Conservation (phyloP, 2,113 vertebrate genomes). For the Erythrolamprus reginae region DNA sequence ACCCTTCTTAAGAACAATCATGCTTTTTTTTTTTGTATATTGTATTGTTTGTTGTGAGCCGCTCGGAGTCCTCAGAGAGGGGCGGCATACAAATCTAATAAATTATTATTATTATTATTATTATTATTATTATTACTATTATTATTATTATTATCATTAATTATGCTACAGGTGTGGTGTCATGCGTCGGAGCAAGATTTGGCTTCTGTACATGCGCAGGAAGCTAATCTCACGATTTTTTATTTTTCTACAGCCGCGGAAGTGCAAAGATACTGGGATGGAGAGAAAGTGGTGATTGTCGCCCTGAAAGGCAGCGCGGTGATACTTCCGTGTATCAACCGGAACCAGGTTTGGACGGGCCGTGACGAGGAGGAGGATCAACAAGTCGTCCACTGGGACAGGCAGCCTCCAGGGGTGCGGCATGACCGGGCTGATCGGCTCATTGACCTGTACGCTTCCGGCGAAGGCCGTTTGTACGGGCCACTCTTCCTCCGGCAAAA, state of each 20-base stretch:
- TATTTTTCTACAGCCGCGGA: conserved; percentile 67
- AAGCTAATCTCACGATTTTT: too few relatives aligned
- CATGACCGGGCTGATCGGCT: conserved; percentile 89
- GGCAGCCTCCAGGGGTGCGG: conserved; percentile 79
- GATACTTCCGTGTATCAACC: conserved; percentile 82
- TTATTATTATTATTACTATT: too few relatives aligned
- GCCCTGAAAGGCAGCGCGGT: conserved; percentile 72
- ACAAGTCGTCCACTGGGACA: conserved; percentile 95
- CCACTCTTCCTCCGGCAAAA: conserved; percentile 79
- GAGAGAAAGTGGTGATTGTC: conserved; percentile 83
- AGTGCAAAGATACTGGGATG: conserved; percentile 78
- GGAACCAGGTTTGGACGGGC: conserved; percentile 83
- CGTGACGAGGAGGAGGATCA: conserved; percentile 85
- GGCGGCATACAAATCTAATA: too few relatives aligned
- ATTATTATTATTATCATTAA: too few relatives aligned
- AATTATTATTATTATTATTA: too few relatives aligned
- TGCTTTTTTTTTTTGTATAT: too few relatives aligned
- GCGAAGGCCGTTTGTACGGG: conserved; percentile 86
- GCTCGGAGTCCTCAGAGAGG: too few relatives aligned
- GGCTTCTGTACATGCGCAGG: too few relatives aligned
- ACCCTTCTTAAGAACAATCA: too few relatives aligned
- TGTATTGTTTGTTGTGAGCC: too few relatives aligned
- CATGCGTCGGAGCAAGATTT: too few relatives aligned
- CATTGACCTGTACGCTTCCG: conserved; percentile 89
- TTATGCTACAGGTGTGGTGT: too few relatives aligned